Evolutionary conservation across 2,888 invertebrate species (phyloP).

Genomic region (Julus scanicus): DNA sequence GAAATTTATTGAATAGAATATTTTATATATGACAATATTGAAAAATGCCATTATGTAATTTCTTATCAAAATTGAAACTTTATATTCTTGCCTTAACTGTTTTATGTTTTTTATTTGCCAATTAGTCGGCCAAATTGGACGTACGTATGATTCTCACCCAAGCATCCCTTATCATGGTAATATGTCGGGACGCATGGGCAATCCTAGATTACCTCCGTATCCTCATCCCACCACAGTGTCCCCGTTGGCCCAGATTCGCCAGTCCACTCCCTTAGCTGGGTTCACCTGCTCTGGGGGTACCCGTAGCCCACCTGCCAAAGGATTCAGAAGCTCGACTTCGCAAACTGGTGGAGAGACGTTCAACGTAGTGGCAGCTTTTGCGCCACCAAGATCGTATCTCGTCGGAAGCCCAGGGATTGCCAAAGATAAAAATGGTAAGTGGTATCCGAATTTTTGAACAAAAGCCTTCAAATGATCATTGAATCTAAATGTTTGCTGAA

Average conservation of each 20-base stretch:
- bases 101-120: constrained; percentile 16
- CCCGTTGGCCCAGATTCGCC: constrained; percentile 87
- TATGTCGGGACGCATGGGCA: constrained; percentile 67
- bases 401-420: constrained; percentile 67
- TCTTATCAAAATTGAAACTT: neutral
- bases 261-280: constrained; percentile 62
- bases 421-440: constrained; percentile 61
- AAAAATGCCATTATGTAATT: neutral
- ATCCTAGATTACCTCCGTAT: constrained; percentile 91
- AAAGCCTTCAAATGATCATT: too few species aligned
- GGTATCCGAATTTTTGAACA: too few species aligned
- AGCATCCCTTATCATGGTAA: constrained; percentile 72
- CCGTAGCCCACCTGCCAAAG: constrained; percentile 60
- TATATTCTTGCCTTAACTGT: too few species aligned
- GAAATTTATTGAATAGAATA: too few species aligned
- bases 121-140: constrained; percentile 56
- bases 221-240: constrained; percentile 83
- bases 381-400: constrained; percentile 80
- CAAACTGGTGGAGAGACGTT: constrained; percentile 66
- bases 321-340: constrained; percentile 40
- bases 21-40: neutral
- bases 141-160: constrained; percentile 66
- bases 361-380: constrained; percentile 82
- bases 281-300: constrained; percentile 57
- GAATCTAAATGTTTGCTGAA: too few species aligned